Evolutionary conservation across 2,797 vertebrate genomes (phyloP), one percentile per base, ranked within the genome.

Genomic region (Oreochromis grahami): DNA sequence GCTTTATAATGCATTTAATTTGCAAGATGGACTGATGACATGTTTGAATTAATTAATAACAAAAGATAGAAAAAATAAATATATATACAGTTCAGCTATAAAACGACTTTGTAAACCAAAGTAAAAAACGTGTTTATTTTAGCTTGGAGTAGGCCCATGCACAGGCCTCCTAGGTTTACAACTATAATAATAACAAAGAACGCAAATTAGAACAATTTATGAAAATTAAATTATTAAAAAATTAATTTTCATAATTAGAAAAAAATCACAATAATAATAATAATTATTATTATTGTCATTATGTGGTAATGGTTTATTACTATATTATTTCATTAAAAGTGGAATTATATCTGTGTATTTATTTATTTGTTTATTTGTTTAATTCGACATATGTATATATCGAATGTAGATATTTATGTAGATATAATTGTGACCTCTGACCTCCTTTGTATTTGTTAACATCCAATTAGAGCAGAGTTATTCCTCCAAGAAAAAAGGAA

Each of bases 351-450:
- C 32, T 7, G 17, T 63, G 6, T 36, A 60, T 60, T 60, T 12
- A 36, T 3, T 19, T 60, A 3, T 68, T 21, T 24, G 5, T 24
- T 41, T 24, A 41, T 68, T 68, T 8, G 43, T 41, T 38, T 41
- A 38, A 11, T 58, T 56, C 13, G 13, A 29, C 24, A 56, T 3
- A 26, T 26, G 26, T 55, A 14, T 6, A 8, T 55, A 13, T 56
- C 1, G 1, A 56, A 26, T 8, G 13, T 51, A 6, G 3, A 11
- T 21, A 13, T 53, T 10, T 0, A 38, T 21, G 3, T 0, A 9
- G 8, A 9, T 70, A 11, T 13, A 77, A 53, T 5, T 60, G 34
- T 79, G 56, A 86, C 84, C 84, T 72, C 0, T 17, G 24, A 48
- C 41, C 41, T 70, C 38, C 13, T 29, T 21, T 48, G 24, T 45